Percentiles rank a stretch among this genome's conserved stretches.
Conservation (phyloP, 2,113 vertebrate genomes). For the Phaethornis superciliosus region DNA sequence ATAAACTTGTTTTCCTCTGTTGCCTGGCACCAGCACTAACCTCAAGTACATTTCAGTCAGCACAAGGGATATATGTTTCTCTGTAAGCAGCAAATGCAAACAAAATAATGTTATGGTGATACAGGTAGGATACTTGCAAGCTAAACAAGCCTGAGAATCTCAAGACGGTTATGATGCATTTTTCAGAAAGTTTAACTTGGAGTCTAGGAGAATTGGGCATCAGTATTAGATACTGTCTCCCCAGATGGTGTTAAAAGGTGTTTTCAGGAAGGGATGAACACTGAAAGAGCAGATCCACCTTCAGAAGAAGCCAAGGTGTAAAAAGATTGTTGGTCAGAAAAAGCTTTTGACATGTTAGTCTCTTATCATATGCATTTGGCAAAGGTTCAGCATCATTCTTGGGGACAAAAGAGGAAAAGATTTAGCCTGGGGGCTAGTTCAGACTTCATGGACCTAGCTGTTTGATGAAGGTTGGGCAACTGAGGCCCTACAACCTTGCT, state of each 20-base stretch:
- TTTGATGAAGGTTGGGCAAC: not conserved
- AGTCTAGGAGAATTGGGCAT: not conserved
- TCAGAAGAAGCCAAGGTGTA: not conserved
- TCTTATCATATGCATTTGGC: not conserved
- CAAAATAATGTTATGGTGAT: not conserved
- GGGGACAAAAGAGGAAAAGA: not conserved
- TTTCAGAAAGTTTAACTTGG: not conserved
- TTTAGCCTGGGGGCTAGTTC: not conserved
- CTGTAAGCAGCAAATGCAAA: not conserved
- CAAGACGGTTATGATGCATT: not conserved
- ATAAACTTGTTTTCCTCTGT: not conserved
- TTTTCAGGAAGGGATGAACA: not conserved
- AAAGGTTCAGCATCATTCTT: not conserved
- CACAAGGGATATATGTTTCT: not conserved
- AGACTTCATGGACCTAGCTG: not conserved
- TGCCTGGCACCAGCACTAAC: not conserved
- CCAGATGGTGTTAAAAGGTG: not conserved
- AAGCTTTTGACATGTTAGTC: not conserved
- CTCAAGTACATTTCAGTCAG: not conserved
- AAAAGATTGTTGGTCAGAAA: not conserved
- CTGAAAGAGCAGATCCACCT: not conserved
- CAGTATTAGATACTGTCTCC: accelerated
- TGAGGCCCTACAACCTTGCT: not conserved
- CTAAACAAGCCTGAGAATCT: not conserved
- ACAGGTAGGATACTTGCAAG: not conserved